Evolutionary conservation across 2,797 vertebrate species (phyloP), one percentile per base, ranked within the genome.

Genomic region (Platalea minor): DNA sequence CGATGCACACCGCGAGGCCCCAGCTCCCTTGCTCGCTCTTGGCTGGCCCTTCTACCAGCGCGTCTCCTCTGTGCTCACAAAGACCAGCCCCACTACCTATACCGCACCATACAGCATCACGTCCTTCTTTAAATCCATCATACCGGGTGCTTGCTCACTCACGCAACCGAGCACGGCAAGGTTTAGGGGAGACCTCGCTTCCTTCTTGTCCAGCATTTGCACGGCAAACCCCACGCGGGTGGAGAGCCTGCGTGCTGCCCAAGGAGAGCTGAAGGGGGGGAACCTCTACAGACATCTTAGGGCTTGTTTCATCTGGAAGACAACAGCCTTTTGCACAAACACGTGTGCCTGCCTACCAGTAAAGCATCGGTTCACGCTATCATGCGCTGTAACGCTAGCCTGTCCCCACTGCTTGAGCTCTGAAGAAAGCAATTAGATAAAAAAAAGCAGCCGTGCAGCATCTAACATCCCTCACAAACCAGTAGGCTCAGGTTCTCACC

Each of bases 321-420:
- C 29, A 28, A 46, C 11, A 54, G 35, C 19, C 35, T 41, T 53
- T 39, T 3, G 1, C n/a, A 35, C 23, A 31, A 16, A 26, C 37
- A 28, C 13, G 2, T 1, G 4, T 7, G 11, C 39, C 29, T 39
- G 28, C 29, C 35, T 15, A 28, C 31, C 18, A 46, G 51, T 31
- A 46, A 16, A 65, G 29, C 41, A 23, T 8, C 35, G 16, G 19
- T 7, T 57, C 45, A 13, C 15, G 2, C 54, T 6, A 50, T 12
- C 13, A 2, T 2, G 1, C 4, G 60, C 46, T 21, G 28, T 23
- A n/a, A 33, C 4, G 1, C 20, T 4, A 6, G 33, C 61, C 33
- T 45, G n/a, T 39, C 37, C 33, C 63, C 23, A 11, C 46, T 9
- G 4, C 15, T 28, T 16, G 10, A 45, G 60, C 26, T 41, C 23